These are phyloP conservation scores for Aspidoscelis tigris DNA, from an alignment of 2,113 vertebrate genomes.

Conservation along the genomic window DNA sequence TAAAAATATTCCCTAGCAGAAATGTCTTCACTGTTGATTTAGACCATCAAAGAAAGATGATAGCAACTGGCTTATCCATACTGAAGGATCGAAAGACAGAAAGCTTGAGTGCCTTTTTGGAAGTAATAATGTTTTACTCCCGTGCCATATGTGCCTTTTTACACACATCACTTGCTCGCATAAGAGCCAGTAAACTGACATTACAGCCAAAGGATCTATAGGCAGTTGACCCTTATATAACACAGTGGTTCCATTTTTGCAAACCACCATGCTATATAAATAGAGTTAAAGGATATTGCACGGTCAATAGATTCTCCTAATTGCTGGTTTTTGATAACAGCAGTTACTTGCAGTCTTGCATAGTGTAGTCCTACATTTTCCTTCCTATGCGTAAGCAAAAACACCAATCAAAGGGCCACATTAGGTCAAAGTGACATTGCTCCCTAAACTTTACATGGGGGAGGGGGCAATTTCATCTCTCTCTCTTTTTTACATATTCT, in stretches of 20 bases:
- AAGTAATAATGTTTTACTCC: not conserved
- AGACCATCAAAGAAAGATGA: not conserved
- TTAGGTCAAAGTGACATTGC: slow-evolving; percentile 33
- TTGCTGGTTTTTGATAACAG: no score
- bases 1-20: not conserved
- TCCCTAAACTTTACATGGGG: not conserved
- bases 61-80: not conserved
- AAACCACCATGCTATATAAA: no score
- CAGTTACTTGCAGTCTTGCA: no score
- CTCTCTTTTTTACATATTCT: slow-evolving; percentile 37
- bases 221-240: not conserved
- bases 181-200: not conserved
- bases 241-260: no score
- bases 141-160: slow-evolving; percentile 41
- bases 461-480: not conserved
- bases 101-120: not conserved
- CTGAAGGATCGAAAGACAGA: not conserved
- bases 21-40: not conserved
- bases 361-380: no score
- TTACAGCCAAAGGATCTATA: slow-evolving; percentile 24
- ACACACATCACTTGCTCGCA: slow-evolving; percentile 45
- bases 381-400: no score
- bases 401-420: no score
- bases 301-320: no score
- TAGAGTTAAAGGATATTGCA: no score